phyloP scores from a whole-genome alignment of 2,888 invertebrate genomes.

The Priocnemis perturbator region DNA sequence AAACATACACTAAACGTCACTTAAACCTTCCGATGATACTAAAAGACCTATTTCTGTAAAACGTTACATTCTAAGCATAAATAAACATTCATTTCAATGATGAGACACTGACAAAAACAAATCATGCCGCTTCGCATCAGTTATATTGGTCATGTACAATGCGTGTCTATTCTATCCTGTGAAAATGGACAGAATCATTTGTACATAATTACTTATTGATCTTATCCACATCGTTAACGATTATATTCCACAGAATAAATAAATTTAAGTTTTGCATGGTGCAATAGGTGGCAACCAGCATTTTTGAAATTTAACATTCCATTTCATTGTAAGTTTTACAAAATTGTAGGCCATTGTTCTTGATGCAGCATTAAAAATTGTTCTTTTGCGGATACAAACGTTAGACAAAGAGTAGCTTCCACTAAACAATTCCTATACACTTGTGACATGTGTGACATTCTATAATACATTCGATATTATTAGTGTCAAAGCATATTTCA shows the following conservation, averaged over 20 bases:
- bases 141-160: no score
- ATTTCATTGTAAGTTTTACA: constrained; percentile 36
- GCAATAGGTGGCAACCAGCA: no score
- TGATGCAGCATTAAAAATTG: constrained; percentile 41
- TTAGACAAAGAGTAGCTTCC: constrained; percentile 38
- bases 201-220: no score
- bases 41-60: constrained; percentile 38
- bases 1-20: constrained; percentile 51
- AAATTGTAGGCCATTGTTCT: constrained; percentile 54
- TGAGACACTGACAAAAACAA: no score
- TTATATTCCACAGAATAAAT: no score
- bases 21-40: constrained; percentile 51
- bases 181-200: no score
- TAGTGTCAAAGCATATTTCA: constrained; percentile 56
- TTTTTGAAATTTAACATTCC: neutral
- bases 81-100: no score
- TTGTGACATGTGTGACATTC: constrained; percentile 38
- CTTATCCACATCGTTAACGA: no score
- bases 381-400: constrained; percentile 26
- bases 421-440: constrained; percentile 54
- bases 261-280: no score
- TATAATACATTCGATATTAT: constrained; percentile 49
- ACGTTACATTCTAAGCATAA: no score
- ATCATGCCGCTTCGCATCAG: no score
- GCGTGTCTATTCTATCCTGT: no score